Conservation (phyloP, 2,888 invertebrate genomes). For the Terebella lapidaria region DNA sequence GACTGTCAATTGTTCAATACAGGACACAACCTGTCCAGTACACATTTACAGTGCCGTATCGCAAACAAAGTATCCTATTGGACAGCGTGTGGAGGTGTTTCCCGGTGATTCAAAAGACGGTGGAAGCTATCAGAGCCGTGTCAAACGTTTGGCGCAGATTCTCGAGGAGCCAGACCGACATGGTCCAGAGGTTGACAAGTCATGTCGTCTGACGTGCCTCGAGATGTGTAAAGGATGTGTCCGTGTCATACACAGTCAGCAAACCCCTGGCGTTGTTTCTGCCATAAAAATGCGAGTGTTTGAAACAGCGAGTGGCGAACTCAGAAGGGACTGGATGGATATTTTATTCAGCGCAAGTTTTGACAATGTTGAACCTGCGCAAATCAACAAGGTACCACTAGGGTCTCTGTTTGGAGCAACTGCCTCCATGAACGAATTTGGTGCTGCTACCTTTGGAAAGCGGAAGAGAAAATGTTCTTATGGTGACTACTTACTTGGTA, state of each 20-base stretch:
- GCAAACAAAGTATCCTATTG: slow-evolving; percentile 18
- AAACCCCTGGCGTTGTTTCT: slow-evolving; percentile 16
- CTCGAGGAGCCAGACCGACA: slow-evolving; percentile 12
- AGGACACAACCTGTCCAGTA: slow-evolving; percentile 22
- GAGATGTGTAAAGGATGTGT: slow-evolving; percentile 8
- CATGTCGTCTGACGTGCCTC: slow-evolving; percentile 12
- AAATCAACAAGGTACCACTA: slow-evolving; percentile 22
- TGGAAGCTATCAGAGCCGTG: neutral
- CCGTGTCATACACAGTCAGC: neutral
- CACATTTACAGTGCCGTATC: slow-evolving; percentile 27
- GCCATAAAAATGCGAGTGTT: slow-evolving; percentile 20
- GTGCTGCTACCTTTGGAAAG: slow-evolving; percentile 23
- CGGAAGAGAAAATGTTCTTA: slow-evolving; percentile 14
- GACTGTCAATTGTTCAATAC: slow-evolving; percentile 22
- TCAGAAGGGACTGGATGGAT: slow-evolving; percentile 20
- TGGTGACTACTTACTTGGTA: neutral
- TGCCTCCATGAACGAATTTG: slow-evolving; percentile 21
- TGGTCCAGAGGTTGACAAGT: slow-evolving; percentile 9
- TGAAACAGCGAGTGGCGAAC: slow-evolving; percentile 9
- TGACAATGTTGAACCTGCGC: slow-evolving; percentile 17
- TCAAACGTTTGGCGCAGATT: neutral
- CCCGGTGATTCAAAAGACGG: neutral
- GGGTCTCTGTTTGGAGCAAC: slow-evolving; percentile 23
- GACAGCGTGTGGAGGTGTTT: slow-evolving; percentile 14
- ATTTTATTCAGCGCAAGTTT: slow-evolving; percentile 18